A percentile compares a stretch with the other conserved stretches of the same genome.
Evolutionary conservation across 2,888 invertebrate genomes (phyloP).

Genomic region (Tuberolachnus salignus): DNA sequence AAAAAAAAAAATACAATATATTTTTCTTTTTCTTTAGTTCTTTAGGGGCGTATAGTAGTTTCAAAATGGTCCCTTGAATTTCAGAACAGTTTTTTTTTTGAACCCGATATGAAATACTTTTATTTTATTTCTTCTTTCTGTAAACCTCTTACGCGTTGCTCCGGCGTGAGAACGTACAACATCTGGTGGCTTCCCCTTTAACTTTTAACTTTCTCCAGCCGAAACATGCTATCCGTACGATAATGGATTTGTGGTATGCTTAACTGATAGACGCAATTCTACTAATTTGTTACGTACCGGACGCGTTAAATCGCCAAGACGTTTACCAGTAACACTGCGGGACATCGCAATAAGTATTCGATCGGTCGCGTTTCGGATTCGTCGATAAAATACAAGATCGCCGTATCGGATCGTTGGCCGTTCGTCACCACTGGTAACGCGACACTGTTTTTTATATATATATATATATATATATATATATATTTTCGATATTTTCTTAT

Average conservation of each 20-base stretch:
- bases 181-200: conserved; percentile 49
- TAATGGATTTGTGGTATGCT: conserved; percentile 22
- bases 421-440: conserved; percentile 5
- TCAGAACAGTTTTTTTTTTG: background rate
- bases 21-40: background rate
- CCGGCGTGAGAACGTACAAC: conserved; percentile 30
- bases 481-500: too few relatives aligned
- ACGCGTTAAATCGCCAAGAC: background rate
- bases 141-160: conserved; percentile 28
- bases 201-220: conserved; percentile 44
- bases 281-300: background rate
- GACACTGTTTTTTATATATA: background rate
- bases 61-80: conserved; percentile 21
- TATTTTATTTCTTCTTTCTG: conserved; percentile 15
- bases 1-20: background rate
- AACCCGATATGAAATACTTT: conserved; percentile 12
- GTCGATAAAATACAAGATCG: background rate
- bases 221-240: conserved; percentile 28
- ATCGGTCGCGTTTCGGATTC: conserved; percentile 23
- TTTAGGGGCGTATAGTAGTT: background rate
- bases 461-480: too few relatives aligned
- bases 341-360: background rate
- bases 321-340: background rate
- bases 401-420: background rate
- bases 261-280: background rate